Evolutionary conservation across 2,797 vertebrate species (phyloP).

Genomic region (Tapera naevia): DNA sequence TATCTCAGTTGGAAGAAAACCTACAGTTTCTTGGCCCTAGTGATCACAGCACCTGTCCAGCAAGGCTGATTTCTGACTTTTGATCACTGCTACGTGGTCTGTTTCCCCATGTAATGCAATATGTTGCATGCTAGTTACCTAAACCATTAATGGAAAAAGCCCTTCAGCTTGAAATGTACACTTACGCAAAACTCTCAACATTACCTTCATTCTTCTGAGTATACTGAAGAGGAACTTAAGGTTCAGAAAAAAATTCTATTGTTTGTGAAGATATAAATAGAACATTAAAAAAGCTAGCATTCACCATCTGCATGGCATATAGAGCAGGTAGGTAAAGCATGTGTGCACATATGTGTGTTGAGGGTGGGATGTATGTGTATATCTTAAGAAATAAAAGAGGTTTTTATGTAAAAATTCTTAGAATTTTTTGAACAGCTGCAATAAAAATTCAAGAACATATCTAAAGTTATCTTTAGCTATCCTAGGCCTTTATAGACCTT

Average conservation of each 20-base stretch:
- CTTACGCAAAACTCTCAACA: not conserved
- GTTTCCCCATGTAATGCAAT: not conserved
- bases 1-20: not conserved
- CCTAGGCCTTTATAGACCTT: not conserved
- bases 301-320: not conserved
- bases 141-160: not conserved
- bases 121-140: not conserved
- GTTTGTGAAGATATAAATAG: not conserved
- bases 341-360: fast-evolving
- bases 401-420: not conserved
- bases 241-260: not conserved
- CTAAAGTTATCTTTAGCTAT: not conserved
- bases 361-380: fast-evolving
- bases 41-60: not conserved
- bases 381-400: not conserved
- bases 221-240: not conserved
- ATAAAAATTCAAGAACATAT: not conserved
- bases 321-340: not conserved
- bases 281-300: not conserved
- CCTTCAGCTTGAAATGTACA: not conserved
- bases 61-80: not conserved
- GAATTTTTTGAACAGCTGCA: not conserved
- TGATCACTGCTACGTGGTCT: not conserved
- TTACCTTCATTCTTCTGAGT: not conserved
- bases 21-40: not conserved